phyloP scores from a whole-genome alignment of 53 echinoderm and acorn worm species.

The Apostichopus leukothele region DNA sequence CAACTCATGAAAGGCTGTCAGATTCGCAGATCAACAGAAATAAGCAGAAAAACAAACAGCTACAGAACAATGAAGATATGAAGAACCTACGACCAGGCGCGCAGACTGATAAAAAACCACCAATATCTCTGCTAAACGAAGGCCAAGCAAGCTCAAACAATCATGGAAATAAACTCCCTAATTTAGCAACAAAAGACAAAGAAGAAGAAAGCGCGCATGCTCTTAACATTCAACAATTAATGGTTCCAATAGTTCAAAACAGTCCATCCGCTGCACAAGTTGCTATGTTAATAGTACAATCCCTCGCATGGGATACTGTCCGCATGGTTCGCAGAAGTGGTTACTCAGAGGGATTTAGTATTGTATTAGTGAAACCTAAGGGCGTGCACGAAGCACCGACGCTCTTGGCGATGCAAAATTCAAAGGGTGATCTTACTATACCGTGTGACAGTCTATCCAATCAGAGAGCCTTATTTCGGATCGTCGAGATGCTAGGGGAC shows the following conservation, averaged over 20 bases:
- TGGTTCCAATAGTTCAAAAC: slow-evolving; percentile 10
- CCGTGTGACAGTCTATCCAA: slow-evolving; percentile 39
- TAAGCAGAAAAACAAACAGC: too few species aligned
- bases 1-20: neutral
- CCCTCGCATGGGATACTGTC: slow-evolving; percentile 39
- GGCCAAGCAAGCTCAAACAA: neutral
- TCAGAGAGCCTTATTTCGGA: slow-evolving; percentile 31
- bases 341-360: slow-evolving; percentile 23
- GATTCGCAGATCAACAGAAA: too few species aligned
- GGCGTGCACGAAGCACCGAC: slow-evolving; percentile 40
- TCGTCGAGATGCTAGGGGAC: neutral
- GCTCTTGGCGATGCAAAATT: slow-evolving; percentile 41
- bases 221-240: neutral
- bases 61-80: too few species aligned
- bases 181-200: neutral
- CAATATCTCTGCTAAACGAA: too few species aligned
- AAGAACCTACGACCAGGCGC: too few species aligned
- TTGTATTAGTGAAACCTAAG: slow-evolving; percentile 38
- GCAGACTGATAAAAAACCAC: too few species aligned
- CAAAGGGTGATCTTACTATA: slow-evolving; percentile 10
- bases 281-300: slow-evolving; percentile 16
- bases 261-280: neutral
- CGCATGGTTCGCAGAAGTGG: slow-evolving; percentile 34
- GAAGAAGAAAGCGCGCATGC: neutral
- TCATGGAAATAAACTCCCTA: neutral